A percentile compares a stretch with the other conserved stretches of the same genome.
phyloP scores from a whole-genome alignment of 2,797 vertebrate species.

The Mionectes olivaceus region DNA sequence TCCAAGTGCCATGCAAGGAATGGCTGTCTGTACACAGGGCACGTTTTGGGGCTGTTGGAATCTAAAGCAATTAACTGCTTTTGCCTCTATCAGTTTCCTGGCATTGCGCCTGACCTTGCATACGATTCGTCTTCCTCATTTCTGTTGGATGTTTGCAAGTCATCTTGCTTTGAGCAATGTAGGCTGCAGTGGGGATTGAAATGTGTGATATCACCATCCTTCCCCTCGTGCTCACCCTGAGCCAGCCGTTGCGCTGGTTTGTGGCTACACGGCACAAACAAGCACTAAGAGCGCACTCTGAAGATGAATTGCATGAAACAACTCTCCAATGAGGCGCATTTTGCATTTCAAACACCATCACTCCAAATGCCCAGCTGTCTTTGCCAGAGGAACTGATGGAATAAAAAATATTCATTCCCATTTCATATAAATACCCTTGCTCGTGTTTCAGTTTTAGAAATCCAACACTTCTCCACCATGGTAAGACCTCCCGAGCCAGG shows the following conservation, averaged over 20 bases:
- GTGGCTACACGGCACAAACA: neutral
- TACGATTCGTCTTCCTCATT: constrained; percentile 50
- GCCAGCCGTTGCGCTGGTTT: neutral
- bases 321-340: constrained; percentile 19
- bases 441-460: neutral
- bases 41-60: constrained; percentile 39
- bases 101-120: constrained; percentile 59
- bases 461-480: neutral
- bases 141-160: constrained; percentile 50
- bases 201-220: neutral
- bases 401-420: neutral
- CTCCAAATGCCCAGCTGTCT: constrained; percentile 47
- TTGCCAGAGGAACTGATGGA: neutral
- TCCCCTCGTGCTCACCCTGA: neutral
- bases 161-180: constrained; percentile 49
- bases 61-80: constrained; percentile 63
- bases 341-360: constrained; percentile 46
- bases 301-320: neutral
- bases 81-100: constrained; percentile 20
- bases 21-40: constrained; percentile 22
- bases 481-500: neutral
- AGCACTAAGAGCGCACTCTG: neutral
- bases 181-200: constrained; percentile 25
- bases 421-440: neutral
- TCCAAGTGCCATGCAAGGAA: neutral